These are phyloP conservation scores for Chouioia cunea DNA, from an alignment of 2,888 invertebrate genomes.

Conservation along the genomic window DNA sequence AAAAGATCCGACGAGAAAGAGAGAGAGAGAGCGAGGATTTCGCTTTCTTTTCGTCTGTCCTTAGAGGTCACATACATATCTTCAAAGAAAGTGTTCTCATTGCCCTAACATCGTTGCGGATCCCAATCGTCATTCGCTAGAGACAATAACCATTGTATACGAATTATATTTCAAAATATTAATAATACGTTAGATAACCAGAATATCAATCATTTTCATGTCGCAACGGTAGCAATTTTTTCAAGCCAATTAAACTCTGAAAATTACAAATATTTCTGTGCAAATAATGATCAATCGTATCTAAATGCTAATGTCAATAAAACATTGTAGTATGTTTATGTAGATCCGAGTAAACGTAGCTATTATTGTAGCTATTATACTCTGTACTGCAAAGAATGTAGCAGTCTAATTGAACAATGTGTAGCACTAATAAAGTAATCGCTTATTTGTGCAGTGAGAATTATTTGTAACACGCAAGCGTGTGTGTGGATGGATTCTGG, in stretches of 20 bases:
- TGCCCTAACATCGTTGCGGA: constrained; percentile 8
- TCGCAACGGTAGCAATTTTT: too few species aligned
- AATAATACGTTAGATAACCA: too few species aligned
- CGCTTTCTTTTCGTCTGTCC: constrained; percentile 12
- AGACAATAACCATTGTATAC: neutral
- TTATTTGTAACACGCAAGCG: constrained; percentile 37
- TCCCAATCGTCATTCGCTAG: constrained; percentile 17
- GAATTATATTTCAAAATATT: too few species aligned
- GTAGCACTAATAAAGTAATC: constrained; percentile 53
- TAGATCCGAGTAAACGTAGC: neutral
- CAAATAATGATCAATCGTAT: too few species aligned
- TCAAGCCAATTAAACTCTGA: too few species aligned
- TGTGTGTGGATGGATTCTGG: too few species aligned
- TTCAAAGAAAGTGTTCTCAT: constrained; percentile 18
- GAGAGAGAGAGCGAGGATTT: constrained; percentile 15
- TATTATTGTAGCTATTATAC: constrained; percentile 1
- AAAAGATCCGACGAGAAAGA: constrained; percentile 1
- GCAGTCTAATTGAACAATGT: constrained; percentile 50
- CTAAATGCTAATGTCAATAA: too few species aligned
- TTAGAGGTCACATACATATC: neutral
- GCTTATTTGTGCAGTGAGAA: constrained; percentile 53
- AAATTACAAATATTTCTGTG: too few species aligned
- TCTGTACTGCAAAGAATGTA: constrained; percentile 38
- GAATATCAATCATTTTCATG: too few species aligned
- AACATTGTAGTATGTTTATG: too few species aligned